These are phyloP conservation scores for Probaryconus sp. DNA, from an alignment of 1,140 invertebrate species.

Conservation along the genomic window DNA sequence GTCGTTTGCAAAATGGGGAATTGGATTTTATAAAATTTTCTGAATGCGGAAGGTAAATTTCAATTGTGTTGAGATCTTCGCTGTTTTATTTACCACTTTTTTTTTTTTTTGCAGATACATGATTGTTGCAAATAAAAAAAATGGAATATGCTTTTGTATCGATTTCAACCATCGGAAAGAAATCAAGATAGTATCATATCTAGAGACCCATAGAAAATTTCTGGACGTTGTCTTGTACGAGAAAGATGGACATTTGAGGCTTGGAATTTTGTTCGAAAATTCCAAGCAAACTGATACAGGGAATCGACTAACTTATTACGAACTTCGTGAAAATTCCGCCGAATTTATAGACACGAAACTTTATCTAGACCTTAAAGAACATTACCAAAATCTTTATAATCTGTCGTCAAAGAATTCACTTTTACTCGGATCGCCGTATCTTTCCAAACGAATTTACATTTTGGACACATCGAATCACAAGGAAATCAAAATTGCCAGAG, in stretches of 20 bases:
- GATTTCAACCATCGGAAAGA: conserved; percentile 33
- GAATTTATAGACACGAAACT: conserved; percentile 6
- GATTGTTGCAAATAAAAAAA: conserved; percentile 49
- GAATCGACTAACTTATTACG: conserved; percentile 54
- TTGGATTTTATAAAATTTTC: conserved; percentile 72
- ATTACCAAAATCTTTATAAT: conserved; percentile 55
- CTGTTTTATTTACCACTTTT: conserved; percentile 1
- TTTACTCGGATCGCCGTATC: conserved; percentile 65
- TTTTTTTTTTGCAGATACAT: conserved; percentile 56
- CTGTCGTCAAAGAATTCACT: conserved; percentile 30
- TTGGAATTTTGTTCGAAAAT: conserved; percentile 50
- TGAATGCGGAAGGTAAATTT: conserved; percentile 65
- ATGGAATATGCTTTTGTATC: conserved; percentile 68
- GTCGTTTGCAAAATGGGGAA: conserved; percentile 53
- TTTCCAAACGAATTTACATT: conserved; percentile 57
- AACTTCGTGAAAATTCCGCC: conserved; percentile 6
- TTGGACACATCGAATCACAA: conserved; percentile 50
- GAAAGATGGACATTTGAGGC: conserved; percentile 20
- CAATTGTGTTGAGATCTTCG: conserved; percentile 7
- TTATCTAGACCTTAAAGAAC: conserved; percentile 27
- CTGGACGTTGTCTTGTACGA: conserved; percentile 65
- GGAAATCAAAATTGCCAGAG: conserved; percentile 29
- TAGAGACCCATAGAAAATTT: conserved; percentile 41
- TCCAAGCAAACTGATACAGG: conserved; percentile 23
- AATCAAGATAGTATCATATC: conserved; percentile 45